A percentile compares a stretch with the other conserved stretches of the same genome.
Conservation (phyloP, 1,140 invertebrate species). For the Megalonaias nervosa region DNA sequence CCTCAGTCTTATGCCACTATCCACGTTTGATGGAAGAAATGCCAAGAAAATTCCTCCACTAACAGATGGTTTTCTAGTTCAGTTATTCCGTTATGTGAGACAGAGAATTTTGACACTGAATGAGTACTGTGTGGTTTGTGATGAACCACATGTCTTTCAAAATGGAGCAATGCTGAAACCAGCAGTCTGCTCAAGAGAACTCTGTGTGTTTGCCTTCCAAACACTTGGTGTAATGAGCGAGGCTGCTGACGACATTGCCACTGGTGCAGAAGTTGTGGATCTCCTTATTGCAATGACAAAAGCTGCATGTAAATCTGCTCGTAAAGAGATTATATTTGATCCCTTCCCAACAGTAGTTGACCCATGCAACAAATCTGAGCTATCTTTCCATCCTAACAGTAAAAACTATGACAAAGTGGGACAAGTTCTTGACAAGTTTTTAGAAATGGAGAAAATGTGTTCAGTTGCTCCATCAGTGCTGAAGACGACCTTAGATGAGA, state of each 20-base stretch:
- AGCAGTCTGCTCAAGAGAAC: constrained; percentile 60
- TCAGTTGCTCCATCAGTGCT: constrained; percentile 25
- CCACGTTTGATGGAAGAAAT: constrained; percentile 23
- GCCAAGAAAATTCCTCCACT: constrained; percentile 21
- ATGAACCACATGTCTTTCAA: constrained; percentile 65
- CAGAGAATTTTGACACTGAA: constrained; percentile 66
- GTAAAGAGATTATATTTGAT: constrained; percentile 58
- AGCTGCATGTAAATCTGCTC: constrained; percentile 51
- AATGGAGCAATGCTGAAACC: constrained; percentile 68
- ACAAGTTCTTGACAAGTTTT: neutral
- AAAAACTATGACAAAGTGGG: constrained; percentile 1
- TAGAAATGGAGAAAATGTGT: neutral
- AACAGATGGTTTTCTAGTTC: constrained; percentile 33
- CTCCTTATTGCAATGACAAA: constrained; percentile 63
- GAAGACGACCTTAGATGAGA: constrained; percentile 41
- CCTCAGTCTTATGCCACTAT: constrained; percentile 26
- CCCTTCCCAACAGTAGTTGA: constrained; percentile 66
- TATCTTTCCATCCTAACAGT: constrained; percentile 57
- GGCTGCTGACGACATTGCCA: constrained; percentile 61
- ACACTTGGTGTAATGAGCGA: constrained; percentile 66
- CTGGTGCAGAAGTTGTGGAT: constrained; percentile 65
- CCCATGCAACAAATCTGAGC: constrained; percentile 47
- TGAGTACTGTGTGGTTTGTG: constrained; percentile 68
- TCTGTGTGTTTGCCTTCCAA: constrained; percentile 68
- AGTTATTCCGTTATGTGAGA: constrained; percentile 58